Percentiles rank a stretch among this genome's conserved stretches.
Conservation (phyloP, 53 echinoderm and acorn worm genomes). For the Glandiceps talaboti region DNA sequence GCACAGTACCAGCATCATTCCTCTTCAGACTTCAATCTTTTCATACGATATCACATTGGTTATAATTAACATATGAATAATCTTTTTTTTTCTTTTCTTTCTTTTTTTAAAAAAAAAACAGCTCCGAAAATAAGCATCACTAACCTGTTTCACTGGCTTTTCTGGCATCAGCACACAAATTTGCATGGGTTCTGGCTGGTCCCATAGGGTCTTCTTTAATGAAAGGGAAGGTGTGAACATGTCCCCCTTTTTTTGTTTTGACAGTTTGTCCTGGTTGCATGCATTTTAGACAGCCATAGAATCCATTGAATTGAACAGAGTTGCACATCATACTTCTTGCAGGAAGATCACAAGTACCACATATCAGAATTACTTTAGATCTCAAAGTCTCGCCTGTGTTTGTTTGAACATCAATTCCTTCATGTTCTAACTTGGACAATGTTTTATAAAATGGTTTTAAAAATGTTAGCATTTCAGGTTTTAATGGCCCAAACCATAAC, state of each 20-base stretch:
- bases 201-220: neutral
- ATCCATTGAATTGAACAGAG: constrained; percentile 14
- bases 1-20: too few species aligned
- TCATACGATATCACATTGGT: too few species aligned
- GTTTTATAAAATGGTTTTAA: constrained; percentile 17
- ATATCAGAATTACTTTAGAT: constrained; percentile 8
- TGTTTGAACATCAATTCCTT: neutral
- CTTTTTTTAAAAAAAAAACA: constrained; percentile 3
- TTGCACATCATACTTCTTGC: constrained; percentile 18
- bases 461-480: constrained; percentile 26
- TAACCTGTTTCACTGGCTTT: neutral
- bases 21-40: too few species aligned
- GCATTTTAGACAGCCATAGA: constrained; percentile 8
- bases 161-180: neutral
- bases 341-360: constrained; percentile 47
- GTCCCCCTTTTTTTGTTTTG: constrained; percentile 5
- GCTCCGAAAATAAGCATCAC: too few species aligned
- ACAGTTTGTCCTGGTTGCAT: constrained; percentile 7
- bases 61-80: too few species aligned
- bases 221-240: constrained; percentile 7
- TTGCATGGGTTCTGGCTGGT: neutral
- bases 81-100: too few species aligned
- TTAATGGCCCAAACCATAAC: constrained; percentile 29
- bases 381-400: constrained; percentile 1
- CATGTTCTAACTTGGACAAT: neutral